phyloP scores from a whole-genome alignment of 2,797 vertebrate species.

The Acropternis orthonyx region DNA sequence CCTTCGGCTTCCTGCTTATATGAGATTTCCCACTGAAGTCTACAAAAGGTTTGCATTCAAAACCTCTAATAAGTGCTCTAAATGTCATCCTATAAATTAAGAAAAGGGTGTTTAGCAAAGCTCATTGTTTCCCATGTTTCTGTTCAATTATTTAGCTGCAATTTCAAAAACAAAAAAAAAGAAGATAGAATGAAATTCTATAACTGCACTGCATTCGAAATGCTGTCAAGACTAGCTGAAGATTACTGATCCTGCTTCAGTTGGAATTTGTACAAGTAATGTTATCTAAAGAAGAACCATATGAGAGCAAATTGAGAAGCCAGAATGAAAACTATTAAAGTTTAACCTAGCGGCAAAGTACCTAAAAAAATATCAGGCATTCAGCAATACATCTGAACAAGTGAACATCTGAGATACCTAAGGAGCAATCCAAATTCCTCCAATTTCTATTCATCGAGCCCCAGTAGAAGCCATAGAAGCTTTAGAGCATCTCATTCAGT shows the following conservation, averaged over 20 bases:
- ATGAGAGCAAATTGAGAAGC: constrained; percentile 68
- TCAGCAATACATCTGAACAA: neutral
- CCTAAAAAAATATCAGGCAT: neutral
- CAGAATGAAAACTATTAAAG: constrained; percentile 47
- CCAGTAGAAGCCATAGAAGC: neutral
- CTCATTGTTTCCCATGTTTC: neutral
- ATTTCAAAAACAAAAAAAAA: neutral
- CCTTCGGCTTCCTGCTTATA: neutral
- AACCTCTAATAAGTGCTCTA: neutral
- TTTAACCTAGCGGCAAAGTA: constrained; percentile 44
- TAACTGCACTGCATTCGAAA: constrained; percentile 50
- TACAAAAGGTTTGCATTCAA: neutral
- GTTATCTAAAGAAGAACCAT: constrained; percentile 73
- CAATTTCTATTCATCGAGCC: neutral
- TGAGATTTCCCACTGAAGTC: neutral
- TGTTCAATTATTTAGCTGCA: neutral
- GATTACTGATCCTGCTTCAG: constrained; percentile 35
- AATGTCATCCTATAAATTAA: neutral
- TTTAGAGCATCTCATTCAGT: neutral
- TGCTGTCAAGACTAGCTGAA: constrained; percentile 35
- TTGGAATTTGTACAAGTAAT: constrained; percentile 69
- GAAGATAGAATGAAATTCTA: constrained; percentile 1
- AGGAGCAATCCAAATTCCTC: neutral
- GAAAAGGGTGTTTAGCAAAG: neutral
- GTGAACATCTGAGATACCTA: neutral